These are phyloP conservation scores for Trachurus trachurus DNA, from an alignment of 2,797 vertebrate genomes.

Conservation along the genomic window DNA sequence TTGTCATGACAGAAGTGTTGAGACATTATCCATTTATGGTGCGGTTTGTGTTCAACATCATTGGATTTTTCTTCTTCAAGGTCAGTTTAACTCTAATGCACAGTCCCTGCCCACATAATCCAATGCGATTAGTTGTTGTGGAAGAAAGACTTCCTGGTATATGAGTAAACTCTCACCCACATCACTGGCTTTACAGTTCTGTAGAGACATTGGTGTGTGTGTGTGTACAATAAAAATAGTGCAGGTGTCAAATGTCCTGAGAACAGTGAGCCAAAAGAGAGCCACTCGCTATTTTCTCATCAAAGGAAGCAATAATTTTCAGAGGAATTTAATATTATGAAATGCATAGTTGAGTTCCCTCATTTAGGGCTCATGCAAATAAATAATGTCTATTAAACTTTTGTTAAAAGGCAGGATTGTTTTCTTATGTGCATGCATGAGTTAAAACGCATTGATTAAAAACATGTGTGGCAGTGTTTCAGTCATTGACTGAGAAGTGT, in stretches of 20 bases:
- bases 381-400: background rate
- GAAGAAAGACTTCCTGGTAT: background rate
- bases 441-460: background rate
- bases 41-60: slow-evolving; percentile 76
- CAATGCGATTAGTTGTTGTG: background rate
- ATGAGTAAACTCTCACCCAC: background rate
- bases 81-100: slow-evolving; percentile 72
- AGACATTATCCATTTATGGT: slow-evolving; percentile 69
- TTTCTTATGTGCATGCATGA: background rate
- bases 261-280: background rate
- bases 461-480: background rate
- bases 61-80: slow-evolving; percentile 90
- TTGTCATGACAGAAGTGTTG: slow-evolving; percentile 88
- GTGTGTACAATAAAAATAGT: no score
- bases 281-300: no score
- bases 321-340: background rate
- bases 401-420: background rate
- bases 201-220: background rate
- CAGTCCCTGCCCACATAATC: background rate
- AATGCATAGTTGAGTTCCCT: background rate
- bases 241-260: background rate
- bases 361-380: background rate
- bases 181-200: no score
- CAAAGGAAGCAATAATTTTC: no score
- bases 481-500: background rate